A percentile compares a stretch with the other conserved stretches of the same genome.
Evolutionary conservation across 2,113 vertebrate genomes (phyloP).

Genomic region (Chloropsis hardwickii): DNA sequence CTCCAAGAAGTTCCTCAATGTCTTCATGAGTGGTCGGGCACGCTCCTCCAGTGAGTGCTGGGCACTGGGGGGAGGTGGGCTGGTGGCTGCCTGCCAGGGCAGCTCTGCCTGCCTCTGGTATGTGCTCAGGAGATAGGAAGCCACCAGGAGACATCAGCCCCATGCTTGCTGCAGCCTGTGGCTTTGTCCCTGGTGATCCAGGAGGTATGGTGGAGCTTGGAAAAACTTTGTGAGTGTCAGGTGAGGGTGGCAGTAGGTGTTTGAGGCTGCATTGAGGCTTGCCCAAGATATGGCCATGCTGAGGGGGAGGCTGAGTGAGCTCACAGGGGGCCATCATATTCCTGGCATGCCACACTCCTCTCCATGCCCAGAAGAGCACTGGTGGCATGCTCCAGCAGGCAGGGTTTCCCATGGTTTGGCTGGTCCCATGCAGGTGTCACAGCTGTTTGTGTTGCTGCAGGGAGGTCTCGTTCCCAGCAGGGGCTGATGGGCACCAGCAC

Average conservation of each 20-base stretch:
- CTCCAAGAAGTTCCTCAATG: constrained; percentile 97
- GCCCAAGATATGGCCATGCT: background rate
- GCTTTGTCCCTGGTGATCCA: background rate
- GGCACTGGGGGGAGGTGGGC: background rate
- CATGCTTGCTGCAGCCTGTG: background rate
- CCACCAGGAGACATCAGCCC: background rate
- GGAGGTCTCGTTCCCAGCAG: background rate
- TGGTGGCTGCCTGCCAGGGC: background rate
- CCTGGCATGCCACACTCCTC: background rate
- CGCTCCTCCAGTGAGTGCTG: constrained; percentile 94
- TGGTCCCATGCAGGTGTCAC: background rate
- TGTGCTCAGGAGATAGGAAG: background rate
- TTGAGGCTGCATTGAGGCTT: background rate
- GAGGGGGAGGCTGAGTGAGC: background rate
- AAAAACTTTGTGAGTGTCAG: background rate
- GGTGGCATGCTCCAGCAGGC: background rate
- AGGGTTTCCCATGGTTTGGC: background rate
- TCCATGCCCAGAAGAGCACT: background rate
- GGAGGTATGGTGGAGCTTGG: background rate
- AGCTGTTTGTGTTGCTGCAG: background rate
- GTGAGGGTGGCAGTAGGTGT: background rate
- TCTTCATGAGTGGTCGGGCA: constrained; percentile 94
- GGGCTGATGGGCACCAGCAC: background rate
- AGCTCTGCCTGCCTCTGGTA: background rate
- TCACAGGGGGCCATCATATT: background rate